Evolutionary conservation across 2,113 vertebrate genomes (phyloP).

Genomic region (Calidris pugnax): DNA sequence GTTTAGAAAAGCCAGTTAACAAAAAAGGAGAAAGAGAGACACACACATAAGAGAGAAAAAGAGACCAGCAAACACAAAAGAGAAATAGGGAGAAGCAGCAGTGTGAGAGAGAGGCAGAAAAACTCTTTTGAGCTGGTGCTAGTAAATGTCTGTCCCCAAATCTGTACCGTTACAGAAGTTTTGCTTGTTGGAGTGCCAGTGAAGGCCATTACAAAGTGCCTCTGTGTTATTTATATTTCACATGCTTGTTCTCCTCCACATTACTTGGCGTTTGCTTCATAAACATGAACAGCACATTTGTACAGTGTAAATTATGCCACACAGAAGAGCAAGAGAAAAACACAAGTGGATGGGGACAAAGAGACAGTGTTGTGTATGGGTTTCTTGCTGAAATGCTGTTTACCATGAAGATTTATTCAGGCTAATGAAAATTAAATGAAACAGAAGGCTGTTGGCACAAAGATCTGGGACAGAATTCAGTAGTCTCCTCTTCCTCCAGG

Average conservation of each 20-base stretch:
- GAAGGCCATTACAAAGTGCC: constrained; percentile 16
- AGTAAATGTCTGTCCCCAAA: not conserved
- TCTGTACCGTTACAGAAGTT: constrained; percentile 21
- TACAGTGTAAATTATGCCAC: constrained; percentile 25
- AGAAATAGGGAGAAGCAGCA: constrained; percentile 4
- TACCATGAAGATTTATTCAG: not conserved
- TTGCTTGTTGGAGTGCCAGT: constrained; percentile 42
- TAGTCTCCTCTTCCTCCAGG: not conserved
- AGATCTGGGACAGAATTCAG: not conserved
- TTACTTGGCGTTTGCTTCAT: constrained; percentile 26
- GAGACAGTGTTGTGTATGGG: not conserved
- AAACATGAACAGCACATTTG: constrained; percentile 10
- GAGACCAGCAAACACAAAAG: not conserved
- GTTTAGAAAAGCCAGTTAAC: constrained; percentile 45
- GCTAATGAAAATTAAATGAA: constrained; percentile 19
- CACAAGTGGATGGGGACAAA: constrained; percentile 10
- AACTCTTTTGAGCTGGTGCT: not conserved
- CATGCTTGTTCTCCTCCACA: constrained; percentile 24
- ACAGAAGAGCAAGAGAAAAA: constrained; percentile 18
- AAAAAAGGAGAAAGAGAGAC: not conserved
- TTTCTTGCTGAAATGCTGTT: constrained; percentile 14
- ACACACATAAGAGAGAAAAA: not conserved
- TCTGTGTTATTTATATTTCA: constrained; percentile 34
- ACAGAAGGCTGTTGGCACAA: not conserved
- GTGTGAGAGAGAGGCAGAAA: not conserved